Conservation (phyloP, 2,797 vertebrate species). For the Sarcophilus harrisii region DNA sequence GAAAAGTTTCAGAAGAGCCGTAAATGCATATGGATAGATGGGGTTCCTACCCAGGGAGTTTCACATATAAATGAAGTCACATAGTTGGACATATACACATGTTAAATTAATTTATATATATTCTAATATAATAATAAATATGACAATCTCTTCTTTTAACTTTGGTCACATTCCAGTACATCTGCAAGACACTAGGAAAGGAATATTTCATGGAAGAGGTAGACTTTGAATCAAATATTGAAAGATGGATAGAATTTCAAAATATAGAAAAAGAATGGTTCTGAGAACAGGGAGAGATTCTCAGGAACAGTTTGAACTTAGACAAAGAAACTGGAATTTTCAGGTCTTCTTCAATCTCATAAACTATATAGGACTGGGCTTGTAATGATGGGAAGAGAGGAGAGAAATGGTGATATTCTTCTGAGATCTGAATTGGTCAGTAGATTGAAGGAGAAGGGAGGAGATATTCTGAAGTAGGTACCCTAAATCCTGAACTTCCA, state of each 20-base stretch:
- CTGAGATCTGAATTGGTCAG: neutral
- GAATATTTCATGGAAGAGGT: neutral
- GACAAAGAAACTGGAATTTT: neutral
- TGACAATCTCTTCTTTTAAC: neutral
- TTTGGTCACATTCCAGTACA: neutral
- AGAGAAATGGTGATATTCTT: neutral
- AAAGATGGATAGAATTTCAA: neutral
- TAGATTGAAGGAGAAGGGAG: neutral
- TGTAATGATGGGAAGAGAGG: neutral
- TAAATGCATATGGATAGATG: neutral
- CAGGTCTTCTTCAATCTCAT: neutral
- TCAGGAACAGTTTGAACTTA: neutral
- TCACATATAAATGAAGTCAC: neutral
- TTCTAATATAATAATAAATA: neutral
- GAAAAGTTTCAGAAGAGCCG: neutral
- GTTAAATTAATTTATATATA: neutral
- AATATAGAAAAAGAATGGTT: neutral
- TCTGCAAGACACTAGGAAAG: neutral
- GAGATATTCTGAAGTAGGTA: neutral
- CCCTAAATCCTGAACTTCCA: neutral
- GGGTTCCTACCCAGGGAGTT: neutral
- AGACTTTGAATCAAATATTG: neutral
- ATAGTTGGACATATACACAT: neutral
- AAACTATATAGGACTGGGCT: neutral
- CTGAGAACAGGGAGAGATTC: neutral